These are phyloP conservation scores for Cathartes aura DNA, from an alignment of 2,113 vertebrate species.

Conservation along the genomic window DNA sequence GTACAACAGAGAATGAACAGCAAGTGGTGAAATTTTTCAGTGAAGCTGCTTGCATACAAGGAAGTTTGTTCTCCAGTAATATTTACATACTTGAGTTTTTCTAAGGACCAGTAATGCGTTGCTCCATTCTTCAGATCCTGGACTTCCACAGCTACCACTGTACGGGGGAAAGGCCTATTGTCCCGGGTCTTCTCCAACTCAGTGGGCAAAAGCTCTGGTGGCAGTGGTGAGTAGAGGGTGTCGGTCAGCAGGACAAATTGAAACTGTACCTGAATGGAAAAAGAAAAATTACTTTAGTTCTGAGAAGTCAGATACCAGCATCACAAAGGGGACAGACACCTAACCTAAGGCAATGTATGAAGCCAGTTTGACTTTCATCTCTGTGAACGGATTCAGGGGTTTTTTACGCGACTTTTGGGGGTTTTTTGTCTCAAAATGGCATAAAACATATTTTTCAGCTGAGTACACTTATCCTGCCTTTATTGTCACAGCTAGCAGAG, in stretches of 20 bases:
- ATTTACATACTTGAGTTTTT: conserved; percentile 91
- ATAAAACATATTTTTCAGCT: background rate
- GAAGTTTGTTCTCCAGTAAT: no score
- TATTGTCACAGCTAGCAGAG: background rate
- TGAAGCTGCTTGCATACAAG: background rate
- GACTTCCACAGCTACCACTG: conserved; percentile 95
- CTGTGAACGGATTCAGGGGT: background rate
- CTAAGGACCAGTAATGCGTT: conserved; percentile 96
- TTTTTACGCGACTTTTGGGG: background rate
- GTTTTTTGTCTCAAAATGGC: background rate
- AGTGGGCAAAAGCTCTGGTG: conserved; percentile 87
- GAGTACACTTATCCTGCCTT: background rate
- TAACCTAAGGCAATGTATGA: background rate
- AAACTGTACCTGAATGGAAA: conserved; percentile 88
- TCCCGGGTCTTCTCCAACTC: conserved; percentile 84
- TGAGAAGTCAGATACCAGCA: background rate
- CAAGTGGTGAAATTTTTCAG: background rate
- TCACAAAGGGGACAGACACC: background rate
- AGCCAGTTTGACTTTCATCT: background rate
- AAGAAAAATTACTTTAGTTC: fast-evolving
- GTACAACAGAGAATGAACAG: background rate
- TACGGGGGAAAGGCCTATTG: conserved; percentile 88
- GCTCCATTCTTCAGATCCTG: conserved; percentile 98
- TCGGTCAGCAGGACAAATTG: conserved; percentile 97
- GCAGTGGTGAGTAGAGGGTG: conserved; percentile 93